Evolutionary conservation across 2,113 vertebrate species (phyloP).

Genomic region (Clarias macrocephalus): DNA sequence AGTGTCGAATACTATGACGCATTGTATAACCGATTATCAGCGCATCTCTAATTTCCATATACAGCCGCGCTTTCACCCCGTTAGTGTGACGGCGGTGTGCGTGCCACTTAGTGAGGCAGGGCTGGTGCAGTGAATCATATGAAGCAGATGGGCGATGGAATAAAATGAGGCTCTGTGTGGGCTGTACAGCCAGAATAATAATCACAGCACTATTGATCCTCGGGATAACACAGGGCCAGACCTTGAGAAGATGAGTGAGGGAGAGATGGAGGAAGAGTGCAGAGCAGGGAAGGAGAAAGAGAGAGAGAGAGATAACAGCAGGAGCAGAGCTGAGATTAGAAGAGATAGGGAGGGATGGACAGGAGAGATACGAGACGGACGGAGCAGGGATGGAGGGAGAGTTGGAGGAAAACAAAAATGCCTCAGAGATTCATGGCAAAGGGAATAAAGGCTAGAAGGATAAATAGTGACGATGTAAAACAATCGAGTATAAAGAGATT

Average conservation of each 20-base stretch:
- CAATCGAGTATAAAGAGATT: background rate
- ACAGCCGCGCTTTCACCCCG: background rate
- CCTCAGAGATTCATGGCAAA: background rate
- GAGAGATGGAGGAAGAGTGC: conserved; percentile 7
- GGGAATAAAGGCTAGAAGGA: background rate
- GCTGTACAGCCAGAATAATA: conserved; percentile 66
- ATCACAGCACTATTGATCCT: conserved; percentile 67
- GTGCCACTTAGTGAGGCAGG: conserved; percentile 3
- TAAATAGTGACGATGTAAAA: background rate
- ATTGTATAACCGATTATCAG: background rate
- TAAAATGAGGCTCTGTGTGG: conserved; percentile 64
- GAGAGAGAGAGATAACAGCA: conserved; percentile 37
- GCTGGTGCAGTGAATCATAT: conserved; percentile 38
- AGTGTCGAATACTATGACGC: background rate
- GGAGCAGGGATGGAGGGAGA: background rate
- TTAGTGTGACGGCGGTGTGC: conserved; percentile 1
- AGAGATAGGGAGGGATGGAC: conserved; percentile 21
- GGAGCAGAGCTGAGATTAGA: conserved; percentile 44
- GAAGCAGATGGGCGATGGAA: conserved; percentile 56
- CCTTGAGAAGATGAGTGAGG: conserved; percentile 24
- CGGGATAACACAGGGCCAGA: conserved; percentile 59
- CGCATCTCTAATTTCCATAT: conserved; percentile 9
- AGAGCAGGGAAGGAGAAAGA: conserved; percentile 6
- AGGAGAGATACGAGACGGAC: conserved; percentile 17
- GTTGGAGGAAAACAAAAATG: background rate